Evolutionary conservation across 2,888 invertebrate species (phyloP), one percentile per base, ranked within the genome.

Genomic region (Heliconius cydno): DNA sequence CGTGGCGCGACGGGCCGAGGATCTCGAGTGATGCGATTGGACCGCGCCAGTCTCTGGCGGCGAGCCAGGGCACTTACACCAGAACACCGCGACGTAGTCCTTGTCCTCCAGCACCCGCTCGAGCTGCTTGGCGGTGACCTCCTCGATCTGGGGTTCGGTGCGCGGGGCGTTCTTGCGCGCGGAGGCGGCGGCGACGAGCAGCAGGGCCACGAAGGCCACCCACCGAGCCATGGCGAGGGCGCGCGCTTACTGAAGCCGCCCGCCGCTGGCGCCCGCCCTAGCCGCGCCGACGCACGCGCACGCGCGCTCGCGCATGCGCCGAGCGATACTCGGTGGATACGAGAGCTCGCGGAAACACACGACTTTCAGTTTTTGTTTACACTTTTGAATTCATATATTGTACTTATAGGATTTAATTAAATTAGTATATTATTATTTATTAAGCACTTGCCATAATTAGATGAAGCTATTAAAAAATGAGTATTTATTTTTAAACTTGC

Each of bases 1-100:
- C 84, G 81, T 82, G 79, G 78, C 88, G 87, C 88, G 87, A 84
- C 85, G 85, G 90, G 85, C 89, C 91, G 92, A 92, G 91, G 92
- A 92, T 90, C 92, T 91, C 91, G 89, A 75, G 46, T 75, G 75
- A 66, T 65, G 46, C 63, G 74, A 65, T 65, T 25, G 74, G 72
- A 72, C 25, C 25, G 22, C 65, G 30, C 75, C 19, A 52, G 74
- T 74, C 87, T 84, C 89, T 90, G 90, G 91, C 87, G 87, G 87
- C 85, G 86, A 85, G 87, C 88, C 84, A 86, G 85, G 87, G 84
- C 84, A 83, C 98, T 98, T 97, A 98, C 98, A 98, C 98, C 98
- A 98, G 96, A 97, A 98, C 95, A 98, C 98, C 92, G 98, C 98
- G 93, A 98, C 98, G 96, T 97, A 98, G 95, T 98, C 98, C 96